Percentiles rank a stretch among this genome's conserved stretches.
These are phyloP conservation scores for Rhagium mordax DNA, from an alignment of 2,888 invertebrate species.

Conservation along the genomic window DNA sequence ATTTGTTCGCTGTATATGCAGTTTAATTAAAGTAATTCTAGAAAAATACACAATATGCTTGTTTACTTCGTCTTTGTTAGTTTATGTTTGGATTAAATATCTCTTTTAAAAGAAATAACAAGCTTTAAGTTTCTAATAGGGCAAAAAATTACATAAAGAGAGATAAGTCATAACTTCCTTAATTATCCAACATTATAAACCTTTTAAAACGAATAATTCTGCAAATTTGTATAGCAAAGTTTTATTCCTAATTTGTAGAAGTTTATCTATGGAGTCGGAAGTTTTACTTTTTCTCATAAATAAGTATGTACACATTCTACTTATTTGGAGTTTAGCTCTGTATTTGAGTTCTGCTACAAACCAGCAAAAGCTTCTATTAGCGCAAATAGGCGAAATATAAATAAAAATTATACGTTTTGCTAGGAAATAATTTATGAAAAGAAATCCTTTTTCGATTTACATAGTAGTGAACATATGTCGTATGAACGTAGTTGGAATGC, in stretches of 20 bases:
- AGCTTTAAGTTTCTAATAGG: background rate
- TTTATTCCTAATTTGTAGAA: background rate
- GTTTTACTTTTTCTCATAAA: background rate
- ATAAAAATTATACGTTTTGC: too few relatives aligned
- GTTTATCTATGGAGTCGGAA: background rate
- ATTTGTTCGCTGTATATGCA: background rate
- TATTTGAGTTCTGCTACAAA: too few relatives aligned
- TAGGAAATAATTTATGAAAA: too few relatives aligned
- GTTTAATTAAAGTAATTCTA: background rate
- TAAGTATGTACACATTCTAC: background rate
- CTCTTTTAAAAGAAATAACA: background rate
- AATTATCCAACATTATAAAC: background rate
- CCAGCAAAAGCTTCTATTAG: too few relatives aligned
- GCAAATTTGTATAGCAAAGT: background rate
- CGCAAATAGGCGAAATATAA: too few relatives aligned
- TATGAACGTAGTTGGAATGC: too few relatives aligned
- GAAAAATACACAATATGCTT: background rate
- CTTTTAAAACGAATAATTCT: background rate
- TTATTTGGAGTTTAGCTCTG: slow-evolving; percentile 3
- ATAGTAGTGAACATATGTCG: too few relatives aligned
- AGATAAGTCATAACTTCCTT: background rate
- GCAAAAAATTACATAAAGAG: background rate
- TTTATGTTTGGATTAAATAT: background rate
- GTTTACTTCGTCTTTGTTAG: background rate
- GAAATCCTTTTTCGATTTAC: too few relatives aligned